Evolutionary conservation across 53 echinoderm and acorn worm species (phyloP).

Genomic region (Temnopleurus reevesii): DNA sequence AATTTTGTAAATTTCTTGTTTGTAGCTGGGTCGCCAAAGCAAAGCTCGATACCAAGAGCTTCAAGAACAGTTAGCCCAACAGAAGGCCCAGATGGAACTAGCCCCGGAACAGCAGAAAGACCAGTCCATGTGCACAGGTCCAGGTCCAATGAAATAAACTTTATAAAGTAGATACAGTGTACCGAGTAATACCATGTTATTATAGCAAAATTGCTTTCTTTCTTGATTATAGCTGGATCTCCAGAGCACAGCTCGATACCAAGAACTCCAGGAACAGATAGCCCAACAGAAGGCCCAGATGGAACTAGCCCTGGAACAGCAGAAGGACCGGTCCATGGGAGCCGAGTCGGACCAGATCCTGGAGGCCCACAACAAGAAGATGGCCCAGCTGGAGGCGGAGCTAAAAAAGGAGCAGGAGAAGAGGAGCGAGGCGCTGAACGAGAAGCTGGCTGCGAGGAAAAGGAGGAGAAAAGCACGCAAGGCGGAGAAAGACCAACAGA

Average conservation of each 20-base stretch:
- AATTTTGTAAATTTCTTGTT: not conserved
- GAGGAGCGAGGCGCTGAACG: constrained; percentile 39
- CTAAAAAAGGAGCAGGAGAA: constrained; percentile 52
- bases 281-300: constrained; percentile 51
- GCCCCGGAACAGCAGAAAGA: constrained; percentile 12
- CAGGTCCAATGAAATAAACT: too few relatives aligned
- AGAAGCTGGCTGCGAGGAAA: constrained; percentile 58
- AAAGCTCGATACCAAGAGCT: constrained; percentile 1
- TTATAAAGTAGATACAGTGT: too few relatives aligned
- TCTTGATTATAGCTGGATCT: not conserved
- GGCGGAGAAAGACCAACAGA: constrained; percentile 67
- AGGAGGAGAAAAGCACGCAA: constrained; percentile 52
- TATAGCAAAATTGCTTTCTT: too few relatives aligned
- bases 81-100: constrained; percentile 42
- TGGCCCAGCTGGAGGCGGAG: constrained; percentile 53
- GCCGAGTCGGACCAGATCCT: constrained; percentile 42
- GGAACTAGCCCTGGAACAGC: constrained; percentile 22
- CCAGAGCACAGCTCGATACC: constrained; percentile 29
- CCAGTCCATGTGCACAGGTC: not conserved
- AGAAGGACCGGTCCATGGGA: not conserved
- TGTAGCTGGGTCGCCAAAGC: not conserved
- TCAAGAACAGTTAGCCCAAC: constrained; percentile 47
- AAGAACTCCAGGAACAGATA: constrained; percentile 46
- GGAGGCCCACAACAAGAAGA: constrained; percentile 53
- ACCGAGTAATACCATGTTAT: too few relatives aligned